Evolutionary conservation across 2,797 vertebrate genomes (phyloP).

Genomic region (Dromococcyx pavoninus): DNA sequence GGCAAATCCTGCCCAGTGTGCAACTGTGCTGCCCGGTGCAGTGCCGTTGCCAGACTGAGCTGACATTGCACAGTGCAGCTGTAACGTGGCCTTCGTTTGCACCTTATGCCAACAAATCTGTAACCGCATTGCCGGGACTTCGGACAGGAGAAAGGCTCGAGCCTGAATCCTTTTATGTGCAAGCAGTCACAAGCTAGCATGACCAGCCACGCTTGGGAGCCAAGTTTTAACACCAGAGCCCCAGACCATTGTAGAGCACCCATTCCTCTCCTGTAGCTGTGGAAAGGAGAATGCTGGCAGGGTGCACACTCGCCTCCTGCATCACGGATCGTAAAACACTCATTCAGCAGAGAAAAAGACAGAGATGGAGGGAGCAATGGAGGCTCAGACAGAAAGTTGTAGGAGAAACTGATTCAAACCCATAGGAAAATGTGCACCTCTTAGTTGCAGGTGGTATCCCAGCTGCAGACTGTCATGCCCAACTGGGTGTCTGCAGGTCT

Average conservation of each 20-base stretch:
- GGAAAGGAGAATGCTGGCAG: not conserved
- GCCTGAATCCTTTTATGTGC: not conserved
- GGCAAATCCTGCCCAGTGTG: not conserved
- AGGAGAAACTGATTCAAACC: not conserved
- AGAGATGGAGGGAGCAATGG: not conserved
- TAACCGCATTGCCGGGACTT: not conserved
- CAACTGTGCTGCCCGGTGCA: not conserved
- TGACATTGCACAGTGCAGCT: not conserved
- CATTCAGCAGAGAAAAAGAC: not conserved
- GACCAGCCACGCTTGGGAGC: not conserved
- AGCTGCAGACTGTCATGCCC: not conserved
- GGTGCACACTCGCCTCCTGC: not conserved
- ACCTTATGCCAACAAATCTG: not conserved
- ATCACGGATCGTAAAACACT: not conserved
- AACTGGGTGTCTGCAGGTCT: not conserved
- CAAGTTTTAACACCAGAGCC: not conserved
- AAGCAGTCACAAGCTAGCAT: not conserved
- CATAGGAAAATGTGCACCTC: not conserved
- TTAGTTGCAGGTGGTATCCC: not conserved
- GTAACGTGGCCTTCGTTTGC: rapidly evolving
- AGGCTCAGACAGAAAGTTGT: not conserved
- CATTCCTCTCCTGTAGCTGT: not conserved
- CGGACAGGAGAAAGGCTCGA: not conserved
- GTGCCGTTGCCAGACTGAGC: not conserved
- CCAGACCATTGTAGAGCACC: not conserved